These are phyloP conservation scores for Protaetia brevitarsis DNA, from an alignment of 1,140 invertebrate genomes.

Conservation along the genomic window DNA sequence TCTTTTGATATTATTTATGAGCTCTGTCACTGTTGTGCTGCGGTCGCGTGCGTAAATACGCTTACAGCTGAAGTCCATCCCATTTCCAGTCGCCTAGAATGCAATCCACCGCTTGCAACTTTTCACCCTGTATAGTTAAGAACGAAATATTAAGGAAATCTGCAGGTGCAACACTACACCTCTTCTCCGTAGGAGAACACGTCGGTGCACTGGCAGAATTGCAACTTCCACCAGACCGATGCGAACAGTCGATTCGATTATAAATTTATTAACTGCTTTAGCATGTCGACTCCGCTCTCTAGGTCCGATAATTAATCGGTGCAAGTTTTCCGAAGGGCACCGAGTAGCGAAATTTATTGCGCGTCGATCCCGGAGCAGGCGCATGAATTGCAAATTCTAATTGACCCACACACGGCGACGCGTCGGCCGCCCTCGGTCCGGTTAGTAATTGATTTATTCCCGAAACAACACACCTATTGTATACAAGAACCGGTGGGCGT, in stretches of 20 bases:
- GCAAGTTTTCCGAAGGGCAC: slow-evolving; percentile 12
- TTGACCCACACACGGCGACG: slow-evolving; percentile 30
- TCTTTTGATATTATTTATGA: too few species aligned
- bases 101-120: too few species aligned
- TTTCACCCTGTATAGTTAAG: too few species aligned
- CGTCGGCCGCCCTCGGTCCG: slow-evolving; percentile 27
- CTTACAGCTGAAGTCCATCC: too few species aligned
- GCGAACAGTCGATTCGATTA: neutral
- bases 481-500: slow-evolving; percentile 31
- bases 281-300: neutral
- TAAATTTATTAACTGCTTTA: slow-evolving; percentile 15
- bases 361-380: neutral
- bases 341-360: slow-evolving; percentile 15
- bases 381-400: slow-evolving; percentile 35
- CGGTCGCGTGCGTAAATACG: too few species aligned
- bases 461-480: slow-evolving; percentile 36
- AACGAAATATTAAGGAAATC: too few species aligned
- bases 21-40: too few species aligned
- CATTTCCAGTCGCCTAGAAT: too few species aligned
- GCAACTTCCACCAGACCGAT: neutral
- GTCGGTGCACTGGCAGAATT: too few species aligned
- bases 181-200: too few species aligned
- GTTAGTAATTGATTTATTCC: slow-evolving; percentile 37
- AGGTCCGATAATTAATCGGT: slow-evolving; percentile 17
- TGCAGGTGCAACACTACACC: too few species aligned